Evolutionary conservation across 2,888 invertebrate genomes (phyloP), one percentile per base, ranked within the genome.

Genomic region (Megastigmus dorsalis): DNA sequence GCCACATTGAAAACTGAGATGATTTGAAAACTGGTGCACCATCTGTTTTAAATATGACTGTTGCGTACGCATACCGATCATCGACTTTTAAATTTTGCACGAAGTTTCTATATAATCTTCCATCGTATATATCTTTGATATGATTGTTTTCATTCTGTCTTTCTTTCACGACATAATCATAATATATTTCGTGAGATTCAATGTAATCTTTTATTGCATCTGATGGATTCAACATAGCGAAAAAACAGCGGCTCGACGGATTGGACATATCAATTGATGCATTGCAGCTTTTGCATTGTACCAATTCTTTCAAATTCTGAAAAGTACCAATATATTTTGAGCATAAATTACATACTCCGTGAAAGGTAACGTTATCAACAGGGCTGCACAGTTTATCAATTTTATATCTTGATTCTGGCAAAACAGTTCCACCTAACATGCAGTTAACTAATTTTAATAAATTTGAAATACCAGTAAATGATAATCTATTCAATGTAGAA

Each of bases 81-180:
- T 33, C n/a, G 4, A 18, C 26, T 18, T 5, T 23, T 43, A 70
- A 45, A 38, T 15, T 10, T 26, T 54, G 30, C 7, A 77, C 68
- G 9, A 68, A 67, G 1, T 74, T 23, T 28, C 72, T 41, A 26
- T 76, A 76, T 6, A 26, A 4, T 67, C 57, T 70, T 1, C 73
- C 77, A 70, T 77, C 75, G 63, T 69, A 73, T 33, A 77, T 73
- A 60, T 77, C 75, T 20, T 54, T 28, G 3, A 77, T 30, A 36
- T 20, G 2, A 2, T 65, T 63, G 60, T 48, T 69, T 2, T 48
- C 30, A 59, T 60, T 30, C 10, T 36, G 9, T 41, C 74, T 67
- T 15, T 57, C 62, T 15, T 30, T 36, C 18, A 60, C 13, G 23
- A 72, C 43, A 41, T 60, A 7, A 30, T 38, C 45, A 54, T 66